Base-by-base conservation (phyloP, 2,888 invertebrate genomes). In the Drosophila pseudotakahashii region DNA sequence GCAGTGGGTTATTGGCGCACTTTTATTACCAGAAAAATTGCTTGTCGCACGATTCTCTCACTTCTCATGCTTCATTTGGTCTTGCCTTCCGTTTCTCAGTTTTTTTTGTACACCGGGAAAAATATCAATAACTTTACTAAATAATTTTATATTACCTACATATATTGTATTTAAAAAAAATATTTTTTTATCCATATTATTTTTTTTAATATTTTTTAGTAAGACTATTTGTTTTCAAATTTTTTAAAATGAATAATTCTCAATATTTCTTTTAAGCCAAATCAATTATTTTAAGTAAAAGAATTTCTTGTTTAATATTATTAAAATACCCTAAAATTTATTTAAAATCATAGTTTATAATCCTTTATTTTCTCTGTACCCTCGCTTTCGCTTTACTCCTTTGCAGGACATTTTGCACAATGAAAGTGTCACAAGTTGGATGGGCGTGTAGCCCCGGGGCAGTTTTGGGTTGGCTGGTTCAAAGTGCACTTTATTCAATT, bases 1-100 rank as follows among this genome's bases (percentile, higher is more conserved):
- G 88, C 89, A 89, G 57, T 84, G 74, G 83, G 83, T 89, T 84
- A 84, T 89, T 84, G 83, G 83, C 82, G 82, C 87, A 78, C 58
- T 80, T 86, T 82, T 84, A 86, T 86, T 83, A 63, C 63, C 71
- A 58, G 51, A 76, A 76, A 69, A 73, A 60, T 54, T 57, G 66
- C 73, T 73, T 73, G 72, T 73, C 72, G 73, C 73, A 67, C 73
- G 51, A 67, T 67, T 61, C 60, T 73, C 52, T 73, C 36, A 50
- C 59, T 58, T 61, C 36, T 47, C 72, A 47, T 61, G 69, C 69
- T 50, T 62, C 53, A 66, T 66, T 66, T 54, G 45, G 14, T 36
- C 26, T 14, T 34, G 32, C 23, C 34, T 30, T 36, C 23, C n/a
- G n/a, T 34, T 34, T n/a, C 16, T 32, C 26, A 34, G 7, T 23